These are phyloP conservation scores for Apteryx owenii DNA, from an alignment of 2,113 vertebrate genomes.

Conservation along the genomic window DNA sequence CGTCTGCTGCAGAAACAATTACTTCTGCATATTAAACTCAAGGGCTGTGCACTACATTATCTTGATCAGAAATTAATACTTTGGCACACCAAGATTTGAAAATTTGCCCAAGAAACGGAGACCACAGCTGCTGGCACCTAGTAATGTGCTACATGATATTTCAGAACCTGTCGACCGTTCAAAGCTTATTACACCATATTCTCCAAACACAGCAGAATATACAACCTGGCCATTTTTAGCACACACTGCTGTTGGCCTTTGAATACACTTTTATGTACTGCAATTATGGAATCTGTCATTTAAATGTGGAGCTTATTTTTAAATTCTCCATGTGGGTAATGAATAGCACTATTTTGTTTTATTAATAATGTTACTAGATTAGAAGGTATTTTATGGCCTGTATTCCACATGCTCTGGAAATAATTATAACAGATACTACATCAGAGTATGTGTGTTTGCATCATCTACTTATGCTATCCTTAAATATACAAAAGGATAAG, in stretches of 20 bases:
- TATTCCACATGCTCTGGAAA: not conserved
- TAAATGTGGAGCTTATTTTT: not conserved
- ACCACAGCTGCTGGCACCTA: not conserved
- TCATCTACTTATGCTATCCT: not conserved
- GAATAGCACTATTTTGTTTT: conserved; percentile 18
- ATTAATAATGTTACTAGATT: conserved; percentile 24
- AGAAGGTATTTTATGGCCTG: not conserved
- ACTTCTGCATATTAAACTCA: not conserved
- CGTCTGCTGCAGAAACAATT: not conserved
- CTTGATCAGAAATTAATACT: conserved; percentile 1
- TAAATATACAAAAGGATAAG: conserved; percentile 28
- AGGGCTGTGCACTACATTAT: not conserved
- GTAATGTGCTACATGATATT: not conserved
- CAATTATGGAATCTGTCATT: not conserved
- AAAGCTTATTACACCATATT: fast-evolving
- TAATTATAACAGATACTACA: not conserved
- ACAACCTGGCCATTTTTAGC: not conserved
- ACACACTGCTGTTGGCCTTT: not conserved
- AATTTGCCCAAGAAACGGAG: not conserved
- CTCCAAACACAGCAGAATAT: not conserved
- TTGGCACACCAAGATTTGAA: not conserved
- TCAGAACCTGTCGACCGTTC: not conserved
- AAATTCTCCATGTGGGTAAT: not conserved
- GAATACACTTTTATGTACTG: not conserved
- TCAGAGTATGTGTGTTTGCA: not conserved